phyloP scores from a whole-genome alignment of 2,113 vertebrate genomes.

The Prochilodus magdalenae region DNA sequence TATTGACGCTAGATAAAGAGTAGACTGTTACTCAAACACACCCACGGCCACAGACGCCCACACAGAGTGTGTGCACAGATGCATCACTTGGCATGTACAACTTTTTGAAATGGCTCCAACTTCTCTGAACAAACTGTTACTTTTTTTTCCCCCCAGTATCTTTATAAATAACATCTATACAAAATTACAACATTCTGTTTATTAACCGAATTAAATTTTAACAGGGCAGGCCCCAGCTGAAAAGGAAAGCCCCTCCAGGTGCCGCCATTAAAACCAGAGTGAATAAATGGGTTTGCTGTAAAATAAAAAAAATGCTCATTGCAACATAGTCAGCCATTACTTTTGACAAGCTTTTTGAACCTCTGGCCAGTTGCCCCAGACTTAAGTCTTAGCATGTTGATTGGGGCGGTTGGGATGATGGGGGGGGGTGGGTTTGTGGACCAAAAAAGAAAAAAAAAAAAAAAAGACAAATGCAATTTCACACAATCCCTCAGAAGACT shows the following conservation, averaged over 20 bases:
- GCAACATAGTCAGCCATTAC: slow-evolving; percentile 1
- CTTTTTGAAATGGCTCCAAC: not conserved
- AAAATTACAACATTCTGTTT: not conserved
- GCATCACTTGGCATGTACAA: not conserved
- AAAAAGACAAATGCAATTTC: slow-evolving; percentile 28
- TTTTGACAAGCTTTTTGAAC: slow-evolving; percentile 16
- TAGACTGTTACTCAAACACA: not conserved
- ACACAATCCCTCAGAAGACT: slow-evolving; percentile 17
- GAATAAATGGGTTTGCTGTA: not conserved
- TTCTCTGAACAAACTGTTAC: not conserved
- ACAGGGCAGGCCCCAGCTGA: not conserved
- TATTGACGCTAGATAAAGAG: not conserved
- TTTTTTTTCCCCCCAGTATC: not conserved
- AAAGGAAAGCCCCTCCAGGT: too few species aligned
- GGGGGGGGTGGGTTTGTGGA: too few species aligned
- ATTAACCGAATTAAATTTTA: not conserved
- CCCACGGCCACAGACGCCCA: not conserved
- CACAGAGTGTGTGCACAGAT: not conserved
- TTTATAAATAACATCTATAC: not conserved
- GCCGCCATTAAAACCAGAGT: not conserved
- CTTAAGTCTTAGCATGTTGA: not conserved
- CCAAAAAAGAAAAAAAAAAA: too few species aligned
- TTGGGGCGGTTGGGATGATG: too few species aligned
- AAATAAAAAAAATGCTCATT: not conserved
- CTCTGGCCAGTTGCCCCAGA: not conserved